These are phyloP conservation scores for Ametastegia equiseti DNA, from an alignment of 2,888 invertebrate genomes.

Conservation along the genomic window DNA sequence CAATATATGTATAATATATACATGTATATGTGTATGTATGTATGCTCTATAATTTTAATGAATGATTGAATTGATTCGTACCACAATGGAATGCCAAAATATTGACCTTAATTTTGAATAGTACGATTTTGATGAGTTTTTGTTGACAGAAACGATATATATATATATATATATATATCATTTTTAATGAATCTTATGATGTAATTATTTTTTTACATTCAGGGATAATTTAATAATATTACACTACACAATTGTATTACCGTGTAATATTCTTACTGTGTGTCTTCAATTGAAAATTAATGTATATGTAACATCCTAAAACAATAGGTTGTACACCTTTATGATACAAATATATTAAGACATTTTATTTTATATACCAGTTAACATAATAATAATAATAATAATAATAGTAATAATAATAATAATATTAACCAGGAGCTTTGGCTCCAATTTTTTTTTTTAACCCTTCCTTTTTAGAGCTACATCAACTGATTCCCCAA, in stretches of 20 bases:
- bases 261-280: conserved; percentile 59
- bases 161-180: not conserved
- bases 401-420: too few species aligned
- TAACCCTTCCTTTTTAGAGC: conserved; percentile 3
- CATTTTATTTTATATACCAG: conserved; percentile 64
- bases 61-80: not conserved
- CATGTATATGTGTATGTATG: not conserved
- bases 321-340: conserved; percentile 74
- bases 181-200: conserved; percentile 11
- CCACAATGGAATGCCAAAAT: not conserved
- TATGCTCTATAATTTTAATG: conserved; percentile 2
- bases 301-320: conserved; percentile 69
- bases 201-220: conserved; percentile 55
- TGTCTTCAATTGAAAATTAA: not conserved
- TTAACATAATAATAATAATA: conserved; percentile 46
- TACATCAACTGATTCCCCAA: conserved; percentile 6
- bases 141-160: not conserved
- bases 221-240: conserved; percentile 61
- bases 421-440: too few species aligned
- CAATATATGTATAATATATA: not conserved
- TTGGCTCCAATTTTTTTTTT: conserved; percentile 41
- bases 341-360: conserved; percentile 75
- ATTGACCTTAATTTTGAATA: conserved; percentile 1
- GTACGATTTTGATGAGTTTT: not conserved
- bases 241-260: conserved; percentile 58